Conservation (phyloP, 2,888 invertebrate species). For the Thymelicus lineola region DNA sequence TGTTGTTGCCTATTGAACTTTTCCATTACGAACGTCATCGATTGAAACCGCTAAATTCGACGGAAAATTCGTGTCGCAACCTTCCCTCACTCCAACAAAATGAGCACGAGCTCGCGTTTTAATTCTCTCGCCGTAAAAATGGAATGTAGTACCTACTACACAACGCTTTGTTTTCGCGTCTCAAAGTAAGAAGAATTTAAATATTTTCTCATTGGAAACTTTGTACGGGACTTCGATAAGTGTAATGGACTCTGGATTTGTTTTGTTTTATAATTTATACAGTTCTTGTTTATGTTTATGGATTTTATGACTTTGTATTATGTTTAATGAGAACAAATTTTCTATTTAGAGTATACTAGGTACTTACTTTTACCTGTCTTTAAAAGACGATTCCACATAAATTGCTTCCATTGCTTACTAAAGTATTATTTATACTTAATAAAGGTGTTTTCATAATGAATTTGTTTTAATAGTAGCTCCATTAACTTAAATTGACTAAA, state of each 20-base stretch:
- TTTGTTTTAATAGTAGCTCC: slow-evolving; percentile 44
- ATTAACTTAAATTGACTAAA: slow-evolving; percentile 68
- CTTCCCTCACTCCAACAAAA: slow-evolving; percentile 57
- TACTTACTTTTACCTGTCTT: too few relatives aligned
- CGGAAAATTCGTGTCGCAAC: slow-evolving; percentile 71
- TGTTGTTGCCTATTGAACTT: slow-evolving; percentile 83
- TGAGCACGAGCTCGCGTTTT: slow-evolving; percentile 61
- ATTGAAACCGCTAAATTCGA: slow-evolving; percentile 79
- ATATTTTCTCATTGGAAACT: slow-evolving; percentile 78
- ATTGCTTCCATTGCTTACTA: too few relatives aligned
- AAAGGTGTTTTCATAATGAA: too few relatives aligned
- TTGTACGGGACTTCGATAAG: slow-evolving; percentile 69
- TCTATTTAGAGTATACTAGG: too few relatives aligned
- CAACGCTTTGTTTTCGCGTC: slow-evolving; percentile 59
- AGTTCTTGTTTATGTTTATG: slow-evolving; percentile 19
- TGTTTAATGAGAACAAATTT: background rate
- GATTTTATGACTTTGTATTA: slow-evolving; percentile 16
- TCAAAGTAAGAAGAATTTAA: slow-evolving; percentile 67
- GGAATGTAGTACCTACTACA: slow-evolving; percentile 58
- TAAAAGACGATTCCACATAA: too few relatives aligned
- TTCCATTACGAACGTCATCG: slow-evolving; percentile 80
- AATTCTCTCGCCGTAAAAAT: slow-evolving; percentile 66
- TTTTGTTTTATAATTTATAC: slow-evolving; percentile 34
- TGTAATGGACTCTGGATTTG: slow-evolving; percentile 62
- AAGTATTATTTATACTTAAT: too few relatives aligned